Base-by-base conservation (phyloP, 2,113 vertebrate genomes). In the Tenebrosternarchus preto region DNA sequence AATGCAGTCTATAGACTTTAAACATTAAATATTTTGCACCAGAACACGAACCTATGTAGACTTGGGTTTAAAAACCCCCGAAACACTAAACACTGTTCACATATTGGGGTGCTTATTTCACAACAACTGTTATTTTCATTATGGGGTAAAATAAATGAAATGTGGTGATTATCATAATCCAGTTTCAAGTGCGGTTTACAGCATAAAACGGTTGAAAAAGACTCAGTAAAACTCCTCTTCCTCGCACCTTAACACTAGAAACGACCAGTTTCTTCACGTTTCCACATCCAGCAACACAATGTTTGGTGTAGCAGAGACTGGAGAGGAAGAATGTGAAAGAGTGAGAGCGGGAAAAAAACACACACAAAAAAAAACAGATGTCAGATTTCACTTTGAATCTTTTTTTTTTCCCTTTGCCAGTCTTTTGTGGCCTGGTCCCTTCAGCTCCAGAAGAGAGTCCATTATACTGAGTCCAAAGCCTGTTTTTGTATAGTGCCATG, bases 391-490 rank as follows among this genome's bases (percentile, higher is more conserved):
- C 78, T 69, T 64, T 39, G 63, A 76, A 75, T 78, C 67, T 83
- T 82, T 76, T 31, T 68, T 63, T 75, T 57, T 50, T 66, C 59
- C 43, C 17, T 22, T 50, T 15, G 2, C 39, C 67, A 53, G 64
- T 70, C 74, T 73, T 86, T 85, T 88, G 81, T 83, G 66, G 68
- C 53, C 20, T 69, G 25, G 29, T 72, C 74, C 63, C 77, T 82
- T 82, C 56, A 64, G 53, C 75, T 57, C 53, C 64, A 76, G 78
- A 76, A 80, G 76, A 78, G 60, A 83, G 59, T 71, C 81, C 72
- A 86, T 87, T 87, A 85, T 86, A 67, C 69, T 78, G 56, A 39
- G 57, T 66, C 78, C 61, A 84, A 85, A 87, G 86, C 77, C 77
- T 79, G 83, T 81, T 82, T 80, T 83, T 86, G 77, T 82, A 73